These are phyloP conservation scores for Drosophila hamatofila DNA, from an alignment of 2,888 invertebrate genomes.

Conservation along the genomic window DNA sequence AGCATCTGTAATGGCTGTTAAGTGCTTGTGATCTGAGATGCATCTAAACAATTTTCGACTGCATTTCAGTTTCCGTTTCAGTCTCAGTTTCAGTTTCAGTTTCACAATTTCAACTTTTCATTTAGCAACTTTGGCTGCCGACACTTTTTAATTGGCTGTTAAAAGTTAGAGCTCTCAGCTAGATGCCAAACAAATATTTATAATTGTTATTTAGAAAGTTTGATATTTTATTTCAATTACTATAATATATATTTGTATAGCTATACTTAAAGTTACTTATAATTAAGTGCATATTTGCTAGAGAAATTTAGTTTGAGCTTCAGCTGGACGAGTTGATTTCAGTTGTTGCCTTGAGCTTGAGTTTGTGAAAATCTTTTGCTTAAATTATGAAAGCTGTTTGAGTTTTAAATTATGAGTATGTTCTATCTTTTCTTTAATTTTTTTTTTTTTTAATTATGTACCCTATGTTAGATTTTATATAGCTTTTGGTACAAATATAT, in stretches of 20 bases:
- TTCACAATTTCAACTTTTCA: slow-evolving; percentile 3
- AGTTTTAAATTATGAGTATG: no score
- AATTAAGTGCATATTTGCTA: neutral
- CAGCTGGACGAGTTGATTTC: neutral
- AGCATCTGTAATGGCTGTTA: slow-evolving; percentile 3
- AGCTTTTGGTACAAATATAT: no score
- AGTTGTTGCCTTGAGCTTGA: neutral
- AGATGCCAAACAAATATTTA: neutral
- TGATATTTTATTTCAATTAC: neutral
- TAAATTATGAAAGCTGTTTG: neutral
- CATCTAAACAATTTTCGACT: slow-evolving; percentile 1
- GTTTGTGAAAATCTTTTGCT: neutral
- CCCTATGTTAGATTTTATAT: no score
- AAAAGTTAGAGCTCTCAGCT: neutral
- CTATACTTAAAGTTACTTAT: neutral
- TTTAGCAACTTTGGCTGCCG: neutral
- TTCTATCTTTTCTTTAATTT: no score
- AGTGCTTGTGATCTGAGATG: slow-evolving; percentile 12
- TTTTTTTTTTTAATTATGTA: no score
- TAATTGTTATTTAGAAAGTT: slow-evolving; percentile 1
- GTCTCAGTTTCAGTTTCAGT: neutral
- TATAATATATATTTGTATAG: neutral
- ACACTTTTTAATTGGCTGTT: slow-evolving; percentile 1
- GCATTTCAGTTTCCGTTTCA: neutral
- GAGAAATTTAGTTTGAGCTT: neutral